Conservation (phyloP, 2,113 vertebrate genomes). For the Albula goreensis region DNA sequence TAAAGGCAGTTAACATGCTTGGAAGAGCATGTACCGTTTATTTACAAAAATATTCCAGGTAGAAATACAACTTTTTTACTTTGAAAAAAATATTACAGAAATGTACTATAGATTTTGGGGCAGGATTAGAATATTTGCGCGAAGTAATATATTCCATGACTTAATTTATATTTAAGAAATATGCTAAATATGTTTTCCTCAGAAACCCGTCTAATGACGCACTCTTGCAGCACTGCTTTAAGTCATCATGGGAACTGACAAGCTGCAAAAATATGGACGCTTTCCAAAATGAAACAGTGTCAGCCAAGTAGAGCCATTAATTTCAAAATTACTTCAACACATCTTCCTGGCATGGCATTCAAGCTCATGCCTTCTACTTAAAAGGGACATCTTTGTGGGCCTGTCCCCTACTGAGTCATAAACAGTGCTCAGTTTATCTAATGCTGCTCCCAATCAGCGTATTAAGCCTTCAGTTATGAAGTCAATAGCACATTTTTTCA, state of each 20-base stretch:
- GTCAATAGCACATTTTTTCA: not conserved
- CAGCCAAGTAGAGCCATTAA: not conserved
- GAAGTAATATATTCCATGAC: not conserved
- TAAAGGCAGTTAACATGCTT: too few species aligned
- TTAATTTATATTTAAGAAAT: not conserved
- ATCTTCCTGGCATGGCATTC: not conserved
- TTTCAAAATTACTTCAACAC: not conserved
- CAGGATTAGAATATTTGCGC: not conserved
- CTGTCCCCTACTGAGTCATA: not conserved
- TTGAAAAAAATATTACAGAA: too few species aligned
- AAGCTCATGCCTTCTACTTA: not conserved
- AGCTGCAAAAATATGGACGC: not conserved
- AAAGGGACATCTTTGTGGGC: not conserved
- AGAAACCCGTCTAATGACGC: not conserved
- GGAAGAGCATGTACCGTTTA: too few species aligned
- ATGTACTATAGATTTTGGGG: not conserved
- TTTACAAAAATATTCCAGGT: too few species aligned
- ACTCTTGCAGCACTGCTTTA: not conserved
- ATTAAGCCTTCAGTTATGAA: not conserved
- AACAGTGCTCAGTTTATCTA: not conserved
- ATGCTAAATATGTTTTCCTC: not conserved
- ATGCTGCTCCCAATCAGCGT: not conserved
- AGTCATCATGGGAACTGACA: not conserved
- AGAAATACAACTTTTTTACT: too few species aligned
- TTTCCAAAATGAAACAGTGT: not conserved